These are phyloP conservation scores for Crambe crambe DNA, from an alignment of 37 sponge, comb jelly and placozoan species.

Conservation along the genomic window DNA sequence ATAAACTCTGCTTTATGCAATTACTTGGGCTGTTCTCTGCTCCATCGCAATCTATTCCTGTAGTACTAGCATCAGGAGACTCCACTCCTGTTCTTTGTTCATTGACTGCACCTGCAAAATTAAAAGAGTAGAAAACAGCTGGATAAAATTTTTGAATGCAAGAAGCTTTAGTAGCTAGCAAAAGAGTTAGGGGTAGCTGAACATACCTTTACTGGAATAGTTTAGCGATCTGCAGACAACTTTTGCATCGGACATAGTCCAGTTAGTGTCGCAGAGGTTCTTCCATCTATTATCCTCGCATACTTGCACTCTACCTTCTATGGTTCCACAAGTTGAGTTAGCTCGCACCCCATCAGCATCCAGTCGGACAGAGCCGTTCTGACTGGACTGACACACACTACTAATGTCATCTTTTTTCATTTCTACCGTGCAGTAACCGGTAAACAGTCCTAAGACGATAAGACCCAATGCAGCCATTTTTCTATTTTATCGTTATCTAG, in stretches of 20 bases:
- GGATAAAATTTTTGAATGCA: neutral
- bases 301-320: neutral
- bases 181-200: neutral
- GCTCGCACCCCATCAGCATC: neutral
- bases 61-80: neutral
- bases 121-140: neutral
- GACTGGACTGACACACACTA: too few species aligned
- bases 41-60: neutral
- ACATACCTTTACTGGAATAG: slow-evolving; percentile 10
- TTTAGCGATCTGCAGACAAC: slow-evolving; percentile 31
- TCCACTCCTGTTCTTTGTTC: neutral
- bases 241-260: slow-evolving; percentile 17
- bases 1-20: neutral
- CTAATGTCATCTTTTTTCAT: too few species aligned
- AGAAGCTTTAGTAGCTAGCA: neutral
- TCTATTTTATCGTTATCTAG: too few species aligned
- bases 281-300: slow-evolving; percentile 18
- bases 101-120: slow-evolving; percentile 1
- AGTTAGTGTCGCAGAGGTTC: slow-evolving; percentile 28
- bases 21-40: neutral
- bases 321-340: neutral
- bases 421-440: too few species aligned
- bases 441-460: too few species aligned
- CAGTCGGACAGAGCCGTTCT: too few species aligned
- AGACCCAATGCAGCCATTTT: too few species aligned